Base-by-base conservation (phyloP, 2,113 vertebrate species). In the Rhineura floridana region DNA sequence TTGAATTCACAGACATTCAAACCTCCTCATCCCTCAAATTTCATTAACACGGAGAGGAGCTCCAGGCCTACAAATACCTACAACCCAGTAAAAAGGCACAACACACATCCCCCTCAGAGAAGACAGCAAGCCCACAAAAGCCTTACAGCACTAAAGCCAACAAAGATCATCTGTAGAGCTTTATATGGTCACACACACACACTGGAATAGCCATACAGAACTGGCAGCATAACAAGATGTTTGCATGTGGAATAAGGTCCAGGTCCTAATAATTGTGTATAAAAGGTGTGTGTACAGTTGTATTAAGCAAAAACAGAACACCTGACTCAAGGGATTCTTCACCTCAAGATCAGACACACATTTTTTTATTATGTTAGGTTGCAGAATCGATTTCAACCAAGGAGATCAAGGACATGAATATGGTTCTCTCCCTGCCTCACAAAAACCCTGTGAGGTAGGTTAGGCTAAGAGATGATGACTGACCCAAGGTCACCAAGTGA, bases 1-100 rank as follows among this genome's bases (percentile, higher is more conserved):
- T 76, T 88, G 12, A 75, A 73, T 50, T 69, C 80, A 33, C 80
- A 83, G 46, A 55, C 76, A 88, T 83, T 75, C 44, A 65, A 73
- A 39, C 23, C 30, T 63, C 59, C 28, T 46, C 69, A 75, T 39
- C 30, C 36, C 30, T 73, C 15, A 48, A 77, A 55, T 19, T 19
- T 59, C 55, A 46, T 76, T 82, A 72, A 63, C 25, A 39, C 23
- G 42, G 25, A 50, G 77, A 73, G 42, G 11, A 63, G 59, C 42
- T 10, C 39, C 25, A 42, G 7, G 65, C n/a, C 65, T 70, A 12
- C 42, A 46, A 15, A 70, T 25, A 59, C 11, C 6, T 33, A 84
- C 11, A 30, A 33, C n/a, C 1, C 67, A 9, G 21, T 19, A 33
- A 9, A 30, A 75, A 59, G 36, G 12, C 70, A 59, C 36, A 39